Evolutionary conservation across 1,140 invertebrate species (phyloP).

Genomic region (Chelonus insularis): DNA sequence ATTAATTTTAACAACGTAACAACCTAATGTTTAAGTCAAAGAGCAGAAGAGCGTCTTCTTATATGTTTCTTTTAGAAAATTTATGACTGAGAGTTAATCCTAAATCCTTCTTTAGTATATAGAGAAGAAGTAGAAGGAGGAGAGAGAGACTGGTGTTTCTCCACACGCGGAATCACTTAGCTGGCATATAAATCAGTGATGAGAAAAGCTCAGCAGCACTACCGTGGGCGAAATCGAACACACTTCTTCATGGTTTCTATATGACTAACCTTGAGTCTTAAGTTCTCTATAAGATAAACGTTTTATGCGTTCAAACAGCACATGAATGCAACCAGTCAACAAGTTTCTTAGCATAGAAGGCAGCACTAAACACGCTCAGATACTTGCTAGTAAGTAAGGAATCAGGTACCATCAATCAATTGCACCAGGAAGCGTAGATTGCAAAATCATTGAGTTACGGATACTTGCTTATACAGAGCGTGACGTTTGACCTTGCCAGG

Average conservation of each 20-base stretch:
- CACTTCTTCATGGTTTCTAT: not conserved
- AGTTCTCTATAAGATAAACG: not conserved
- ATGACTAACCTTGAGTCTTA: constrained; percentile 11
- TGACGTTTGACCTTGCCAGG: constrained; percentile 42
- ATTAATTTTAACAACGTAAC: not conserved
- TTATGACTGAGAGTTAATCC: constrained; percentile 25
- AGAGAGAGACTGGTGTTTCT: constrained; percentile 25
- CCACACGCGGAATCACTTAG: constrained; percentile 32
- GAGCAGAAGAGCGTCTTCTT: not conserved
- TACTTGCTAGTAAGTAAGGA: not conserved
- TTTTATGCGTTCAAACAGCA: constrained; percentile 6
- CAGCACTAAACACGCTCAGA: not conserved
- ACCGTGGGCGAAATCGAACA: constrained; percentile 25
- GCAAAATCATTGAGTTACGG: constrained; percentile 45
- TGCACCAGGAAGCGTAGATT: constrained; percentile 43
- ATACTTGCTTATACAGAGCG: constrained; percentile 34
- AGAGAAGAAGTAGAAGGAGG: not conserved
- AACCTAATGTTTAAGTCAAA: not conserved
- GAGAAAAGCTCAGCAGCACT: constrained; percentile 15
- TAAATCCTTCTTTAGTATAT: constrained; percentile 13
- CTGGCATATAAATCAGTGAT: constrained; percentile 31
- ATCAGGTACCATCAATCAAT: constrained; percentile 43
- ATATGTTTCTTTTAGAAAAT: constrained; percentile 13
- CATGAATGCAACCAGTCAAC: constrained; percentile 1
- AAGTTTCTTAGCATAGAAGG: not conserved